These are phyloP conservation scores for Zhuqinia jingwanae DNA, from an alignment of 2,888 invertebrate genomes.

Conservation along the genomic window DNA sequence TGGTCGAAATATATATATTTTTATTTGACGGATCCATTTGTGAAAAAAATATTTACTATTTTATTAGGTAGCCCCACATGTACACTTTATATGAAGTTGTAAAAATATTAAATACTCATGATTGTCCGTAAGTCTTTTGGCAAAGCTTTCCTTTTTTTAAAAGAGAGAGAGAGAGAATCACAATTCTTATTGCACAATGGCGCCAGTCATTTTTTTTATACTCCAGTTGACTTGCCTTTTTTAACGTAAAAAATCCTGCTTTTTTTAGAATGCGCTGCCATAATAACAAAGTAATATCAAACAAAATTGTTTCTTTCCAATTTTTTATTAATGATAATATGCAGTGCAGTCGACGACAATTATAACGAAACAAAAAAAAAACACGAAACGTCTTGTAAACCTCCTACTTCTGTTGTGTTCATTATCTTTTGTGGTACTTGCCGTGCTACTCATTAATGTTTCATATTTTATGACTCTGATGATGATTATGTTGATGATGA, in stretches of 20 bases:
- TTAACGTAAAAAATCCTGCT: too few species aligned
- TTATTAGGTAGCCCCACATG: too few species aligned
- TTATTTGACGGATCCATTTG: constrained; percentile 17
- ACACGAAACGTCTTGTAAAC: not conserved
- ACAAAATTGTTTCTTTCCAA: not conserved
- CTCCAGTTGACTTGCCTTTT: too few species aligned
- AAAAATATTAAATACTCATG: too few species aligned
- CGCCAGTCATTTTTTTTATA: too few species aligned
- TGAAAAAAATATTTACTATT: constrained; percentile 5
- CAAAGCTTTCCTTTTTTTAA: too few species aligned
- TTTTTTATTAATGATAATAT: not conserved
- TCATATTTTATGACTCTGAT: constrained; percentile 30
- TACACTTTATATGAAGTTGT: too few species aligned
- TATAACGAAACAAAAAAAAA: constrained; percentile 2
- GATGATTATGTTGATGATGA: not conserved
- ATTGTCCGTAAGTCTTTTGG: too few species aligned
- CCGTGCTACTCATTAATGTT: constrained; percentile 49
- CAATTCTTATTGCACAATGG: too few species aligned
- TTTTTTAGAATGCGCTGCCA: too few species aligned
- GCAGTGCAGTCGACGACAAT: constrained; percentile 18
- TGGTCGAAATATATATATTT: constrained; percentile 39
- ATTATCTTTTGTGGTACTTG: constrained; percentile 8
- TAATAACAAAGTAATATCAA: too few species aligned
- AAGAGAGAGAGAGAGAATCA: too few species aligned
- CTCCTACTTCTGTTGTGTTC: not conserved